Base-by-base conservation (phyloP, 2,113 vertebrate species). In the Capreolus pygargus region DNA sequence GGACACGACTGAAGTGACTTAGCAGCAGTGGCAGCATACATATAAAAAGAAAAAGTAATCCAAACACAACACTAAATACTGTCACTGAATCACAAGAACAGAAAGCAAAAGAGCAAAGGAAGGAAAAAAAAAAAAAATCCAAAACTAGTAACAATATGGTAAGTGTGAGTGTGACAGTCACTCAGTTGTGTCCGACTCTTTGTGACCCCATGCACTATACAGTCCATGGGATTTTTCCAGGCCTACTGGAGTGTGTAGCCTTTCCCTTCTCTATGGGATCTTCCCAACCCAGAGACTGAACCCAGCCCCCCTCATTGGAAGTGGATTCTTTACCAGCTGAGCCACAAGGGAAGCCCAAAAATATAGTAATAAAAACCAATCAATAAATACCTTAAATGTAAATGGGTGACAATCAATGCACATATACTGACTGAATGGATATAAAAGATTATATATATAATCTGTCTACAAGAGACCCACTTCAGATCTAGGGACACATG, bases 171-270 rank as follows among this genome's bases (percentile, higher is more conserved):
- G 61, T 64, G 30, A 64, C 17, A 64, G 60, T 64, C 7, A n/a
- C 61, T 64, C 15, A 64, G 7, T 17, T 64, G 15, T 64, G 30
- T n/a, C 7, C 0, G 2, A n/a, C 61, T 64, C 30, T 17, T n/a
- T 1, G 1, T 9, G 30, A 64, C 7, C 15, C 61, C 3, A n/a
- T n/a, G 61, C 1, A 2, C 15, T n/a, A n/a, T 33, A 33, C 0
- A 64, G 61, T 64, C 61, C 61, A n/a, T 17, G 30, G 30, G 8
- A 16, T n/a, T 64, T 64, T 64, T n/a, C 15, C 30, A 64, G 15
- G 30, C 61, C 61, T 17, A 4, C 61, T 64, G 7, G 61, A 17
- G 15, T 64, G 15, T 17, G 30, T 64, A 64, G 15, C 15, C 30
- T 64, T 64, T 64, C 16, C 30, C 7, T 64, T 64, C 4, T 2